Evolutionary conservation across 53 echinoderm and acorn worm species (phyloP).

Genomic region (Holothuria leucospilota): DNA sequence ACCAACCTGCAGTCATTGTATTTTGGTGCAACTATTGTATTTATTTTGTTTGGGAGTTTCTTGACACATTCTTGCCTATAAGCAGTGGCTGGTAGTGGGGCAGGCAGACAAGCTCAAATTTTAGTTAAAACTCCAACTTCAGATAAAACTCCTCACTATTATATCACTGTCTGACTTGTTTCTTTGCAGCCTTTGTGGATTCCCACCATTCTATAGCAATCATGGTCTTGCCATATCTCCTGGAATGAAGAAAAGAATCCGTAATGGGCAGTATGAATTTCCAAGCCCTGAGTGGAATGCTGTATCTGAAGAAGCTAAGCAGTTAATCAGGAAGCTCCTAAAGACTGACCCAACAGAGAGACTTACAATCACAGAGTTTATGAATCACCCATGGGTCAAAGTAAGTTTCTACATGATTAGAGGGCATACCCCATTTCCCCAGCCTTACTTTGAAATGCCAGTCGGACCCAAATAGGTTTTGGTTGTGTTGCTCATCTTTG

Average conservation of each 20-base stretch:
- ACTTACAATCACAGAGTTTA: slow-evolving; percentile 94
- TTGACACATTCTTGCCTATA: too few species aligned
- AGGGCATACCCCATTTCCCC: not conserved
- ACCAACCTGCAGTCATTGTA: too few species aligned
- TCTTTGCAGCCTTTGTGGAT: slow-evolving; percentile 82
- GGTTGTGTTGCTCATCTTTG: too few species aligned
- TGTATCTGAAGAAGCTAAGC: slow-evolving; percentile 86
- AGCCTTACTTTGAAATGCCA: not conserved
- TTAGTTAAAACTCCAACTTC: too few species aligned
- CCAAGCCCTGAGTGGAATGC: slow-evolving; percentile 93
- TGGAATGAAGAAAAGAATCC: slow-evolving; percentile 95
- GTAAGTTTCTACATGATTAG: slow-evolving; percentile 44
- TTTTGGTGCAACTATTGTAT: too few species aligned
- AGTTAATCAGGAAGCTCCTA: slow-evolving; percentile 83
- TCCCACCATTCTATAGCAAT: slow-evolving; percentile 99
- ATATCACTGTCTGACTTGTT: too few species aligned
- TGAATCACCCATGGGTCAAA: slow-evolving; percentile 94
- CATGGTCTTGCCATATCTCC: slow-evolving; percentile 98
- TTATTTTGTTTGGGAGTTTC: too few species aligned
- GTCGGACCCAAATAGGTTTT: too few species aligned
- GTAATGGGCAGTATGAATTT: slow-evolving; percentile 99
- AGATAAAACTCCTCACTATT: too few species aligned
- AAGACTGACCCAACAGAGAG: slow-evolving; percentile 92
- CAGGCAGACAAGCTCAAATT: too few species aligned
- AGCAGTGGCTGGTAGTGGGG: too few species aligned